phyloP scores from a whole-genome alignment of 1,140 invertebrate species.

The Charaxes varanes region DNA sequence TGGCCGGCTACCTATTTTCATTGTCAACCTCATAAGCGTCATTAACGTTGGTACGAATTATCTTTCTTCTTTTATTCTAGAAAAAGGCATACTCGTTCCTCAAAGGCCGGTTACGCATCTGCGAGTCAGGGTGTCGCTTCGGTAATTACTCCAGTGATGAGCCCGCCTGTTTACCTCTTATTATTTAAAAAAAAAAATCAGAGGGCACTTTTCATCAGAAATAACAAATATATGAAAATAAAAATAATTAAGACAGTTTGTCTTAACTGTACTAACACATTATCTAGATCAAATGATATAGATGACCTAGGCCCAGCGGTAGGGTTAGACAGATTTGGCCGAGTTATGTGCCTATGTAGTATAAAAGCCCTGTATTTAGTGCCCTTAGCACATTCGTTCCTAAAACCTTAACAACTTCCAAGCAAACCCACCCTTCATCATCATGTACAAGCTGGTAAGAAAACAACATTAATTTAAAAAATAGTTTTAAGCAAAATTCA shows the following conservation, averaged over 20 bases:
- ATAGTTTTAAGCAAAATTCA: background rate
- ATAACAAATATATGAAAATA: background rate
- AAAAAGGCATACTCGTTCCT: too few species aligned
- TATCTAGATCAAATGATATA: constrained; percentile 32
- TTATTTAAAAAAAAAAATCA: background rate
- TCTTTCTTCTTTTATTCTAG: too few species aligned
- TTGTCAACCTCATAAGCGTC: too few species aligned
- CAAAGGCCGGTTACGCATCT: too few species aligned
- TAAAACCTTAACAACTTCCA: constrained; percentile 37
- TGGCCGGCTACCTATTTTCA: too few species aligned
- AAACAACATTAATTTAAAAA: background rate
- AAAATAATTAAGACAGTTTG: constrained; percentile 13
- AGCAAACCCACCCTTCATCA: constrained; percentile 35
- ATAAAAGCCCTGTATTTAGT: constrained; percentile 45
- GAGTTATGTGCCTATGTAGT: constrained; percentile 47
- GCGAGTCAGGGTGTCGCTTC: too few species aligned
- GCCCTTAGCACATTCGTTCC: constrained; percentile 49
- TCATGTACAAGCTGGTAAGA: constrained; percentile 69
- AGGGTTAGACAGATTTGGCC: constrained; percentile 59
- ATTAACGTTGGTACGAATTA: too few species aligned
- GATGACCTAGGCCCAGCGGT: constrained; percentile 58
- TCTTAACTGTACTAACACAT: constrained; percentile 32
- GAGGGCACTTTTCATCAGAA: too few species aligned
- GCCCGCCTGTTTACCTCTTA: too few species aligned
- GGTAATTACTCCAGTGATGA: too few species aligned